Evolutionary conservation across 2,797 vertebrate genomes (phyloP).

Genomic region (Petrocephalus schoutedeni): DNA sequence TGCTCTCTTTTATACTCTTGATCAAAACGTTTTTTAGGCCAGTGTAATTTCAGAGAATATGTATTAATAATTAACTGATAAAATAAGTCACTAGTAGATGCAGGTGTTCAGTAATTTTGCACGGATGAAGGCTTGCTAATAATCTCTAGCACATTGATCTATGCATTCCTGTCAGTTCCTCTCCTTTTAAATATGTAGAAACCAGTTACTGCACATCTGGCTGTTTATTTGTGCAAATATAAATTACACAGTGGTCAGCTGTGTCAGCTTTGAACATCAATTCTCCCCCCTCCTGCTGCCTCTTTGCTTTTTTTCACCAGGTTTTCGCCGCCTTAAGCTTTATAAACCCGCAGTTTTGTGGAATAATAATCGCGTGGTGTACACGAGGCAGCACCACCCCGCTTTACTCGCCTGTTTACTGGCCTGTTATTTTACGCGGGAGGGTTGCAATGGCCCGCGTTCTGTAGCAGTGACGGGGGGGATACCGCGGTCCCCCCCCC

Average conservation of each 20-base stretch:
- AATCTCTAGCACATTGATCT: constrained; percentile 11
- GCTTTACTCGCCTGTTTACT: neutral
- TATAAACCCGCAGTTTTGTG: constrained; percentile 10
- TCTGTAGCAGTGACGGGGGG: neutral
- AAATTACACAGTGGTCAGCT: neutral
- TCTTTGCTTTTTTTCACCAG: neutral
- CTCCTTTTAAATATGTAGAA: constrained; percentile 15
- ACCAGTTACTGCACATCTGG: constrained; percentile 12
- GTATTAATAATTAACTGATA: neutral
- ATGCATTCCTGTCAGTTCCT: constrained; percentile 9
- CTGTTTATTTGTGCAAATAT: constrained; percentile 14
- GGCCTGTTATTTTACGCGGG: constrained; percentile 6
- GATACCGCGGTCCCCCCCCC: neutral
- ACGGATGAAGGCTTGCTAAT: constrained; percentile 7
- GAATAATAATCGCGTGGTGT: neutral
- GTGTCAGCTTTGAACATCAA: constrained; percentile 12
- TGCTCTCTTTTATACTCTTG: constrained; percentile 7
- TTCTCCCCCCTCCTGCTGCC: neutral
- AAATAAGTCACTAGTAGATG: neutral
- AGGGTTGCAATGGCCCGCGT: neutral
- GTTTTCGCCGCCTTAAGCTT: neutral
- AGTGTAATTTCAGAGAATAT: neutral
- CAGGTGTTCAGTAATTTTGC: constrained; percentile 19
- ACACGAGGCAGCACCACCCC: neutral
- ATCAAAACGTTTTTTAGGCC: neutral